Evolutionary conservation across 2,113 vertebrate species (phyloP).

Genomic region (Piprites chloris): DNA sequence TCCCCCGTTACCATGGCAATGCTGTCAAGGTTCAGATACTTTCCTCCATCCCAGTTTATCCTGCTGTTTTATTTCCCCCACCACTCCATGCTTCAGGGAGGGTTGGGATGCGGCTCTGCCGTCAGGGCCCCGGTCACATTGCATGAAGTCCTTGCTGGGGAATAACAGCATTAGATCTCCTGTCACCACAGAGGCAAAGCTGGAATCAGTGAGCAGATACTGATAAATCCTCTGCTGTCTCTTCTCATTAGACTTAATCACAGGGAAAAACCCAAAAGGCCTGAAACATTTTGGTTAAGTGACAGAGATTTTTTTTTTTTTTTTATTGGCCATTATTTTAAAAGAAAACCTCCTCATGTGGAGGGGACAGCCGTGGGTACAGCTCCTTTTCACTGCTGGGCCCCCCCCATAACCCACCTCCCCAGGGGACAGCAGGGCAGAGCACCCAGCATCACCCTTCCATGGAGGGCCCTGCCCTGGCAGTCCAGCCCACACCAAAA

Average conservation of each 20-base stretch:
- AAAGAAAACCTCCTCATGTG: rapidly evolving
- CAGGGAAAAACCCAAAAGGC: neutral
- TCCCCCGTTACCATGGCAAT: neutral
- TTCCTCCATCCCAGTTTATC: neutral
- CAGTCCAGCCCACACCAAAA: neutral
- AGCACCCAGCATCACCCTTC: neutral
- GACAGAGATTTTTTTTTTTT: neutral
- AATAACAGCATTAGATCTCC: neutral
- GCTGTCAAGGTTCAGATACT: constrained; percentile 3
- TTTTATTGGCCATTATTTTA: neutral
- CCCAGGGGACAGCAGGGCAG: neutral
- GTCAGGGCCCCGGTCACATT: neutral
- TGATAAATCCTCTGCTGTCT: neutral
- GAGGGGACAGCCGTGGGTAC: neutral
- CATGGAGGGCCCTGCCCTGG: neutral
- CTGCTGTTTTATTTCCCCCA: neutral
- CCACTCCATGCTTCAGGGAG: neutral
- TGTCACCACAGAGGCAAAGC: neutral
- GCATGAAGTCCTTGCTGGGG: neutral
- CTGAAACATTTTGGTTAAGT: neutral
- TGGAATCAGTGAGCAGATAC: neutral
- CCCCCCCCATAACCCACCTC: too few relatives aligned
- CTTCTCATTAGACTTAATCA: neutral
- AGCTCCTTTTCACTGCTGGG: neutral
- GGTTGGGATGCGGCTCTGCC: neutral